These are phyloP conservation scores for Archaeoteleia sp. DNA, from an alignment of 2,888 invertebrate species.

Conservation along the genomic window DNA sequence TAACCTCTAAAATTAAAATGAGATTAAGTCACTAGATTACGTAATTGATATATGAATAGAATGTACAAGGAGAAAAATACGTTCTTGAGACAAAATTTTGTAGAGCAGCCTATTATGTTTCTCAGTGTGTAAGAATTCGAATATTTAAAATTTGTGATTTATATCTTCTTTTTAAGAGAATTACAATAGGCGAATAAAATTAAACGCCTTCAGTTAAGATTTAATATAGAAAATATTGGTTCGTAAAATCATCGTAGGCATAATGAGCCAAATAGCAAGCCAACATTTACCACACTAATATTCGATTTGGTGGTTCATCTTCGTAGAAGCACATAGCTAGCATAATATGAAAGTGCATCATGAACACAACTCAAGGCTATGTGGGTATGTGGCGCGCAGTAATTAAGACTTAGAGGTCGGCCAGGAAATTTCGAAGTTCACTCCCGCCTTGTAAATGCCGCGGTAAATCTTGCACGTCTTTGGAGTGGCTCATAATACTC, in stretches of 20 bases:
- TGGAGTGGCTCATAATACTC: constrained; percentile 22
- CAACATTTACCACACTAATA: constrained; percentile 13
- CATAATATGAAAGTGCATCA: constrained; percentile 29
- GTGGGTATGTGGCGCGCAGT: constrained; percentile 9
- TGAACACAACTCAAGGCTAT: constrained; percentile 17
- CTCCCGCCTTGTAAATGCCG: constrained; percentile 31
- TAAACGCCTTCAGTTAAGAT: no score
- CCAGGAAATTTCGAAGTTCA: constrained; percentile 38
- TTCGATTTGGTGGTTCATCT: constrained; percentile 23
- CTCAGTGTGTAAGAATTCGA: no score
- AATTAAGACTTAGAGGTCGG: constrained; percentile 41
- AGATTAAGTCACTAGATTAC: no score
- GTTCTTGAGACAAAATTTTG: no score
- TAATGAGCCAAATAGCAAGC: constrained; percentile 2
- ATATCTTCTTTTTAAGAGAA: no score
- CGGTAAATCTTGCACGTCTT: constrained; percentile 32
- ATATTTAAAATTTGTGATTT: no score
- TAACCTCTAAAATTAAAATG: no score
- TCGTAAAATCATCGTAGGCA: background rate
- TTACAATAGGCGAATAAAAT: no score
- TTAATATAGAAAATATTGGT: no score
- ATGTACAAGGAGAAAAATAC: no score
- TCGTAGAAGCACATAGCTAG: constrained; percentile 4
- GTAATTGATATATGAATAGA: no score
- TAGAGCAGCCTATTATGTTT: no score